Evolutionary conservation across 2,888 invertebrate species (phyloP), one percentile per base, ranked within the genome.

Genomic region (Odiellus spinosus): DNA sequence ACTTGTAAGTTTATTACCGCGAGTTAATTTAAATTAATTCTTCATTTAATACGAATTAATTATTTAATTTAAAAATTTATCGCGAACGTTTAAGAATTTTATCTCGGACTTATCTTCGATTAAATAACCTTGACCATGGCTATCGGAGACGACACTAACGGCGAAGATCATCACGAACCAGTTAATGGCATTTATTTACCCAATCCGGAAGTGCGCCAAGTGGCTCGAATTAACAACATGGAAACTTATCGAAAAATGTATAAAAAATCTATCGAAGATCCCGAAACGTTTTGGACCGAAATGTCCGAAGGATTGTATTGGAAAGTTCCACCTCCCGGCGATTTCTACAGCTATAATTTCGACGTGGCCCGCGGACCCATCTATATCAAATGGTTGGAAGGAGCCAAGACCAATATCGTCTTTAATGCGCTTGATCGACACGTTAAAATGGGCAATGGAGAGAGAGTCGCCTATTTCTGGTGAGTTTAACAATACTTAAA

Each of bases 401-500:
- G 90, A 11, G 86, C 86, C 3, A 78, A 81, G 33, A 95, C 95
- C 33, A 98, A 98, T 67, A 77, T 96, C 54, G 87, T 86, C 64
- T 96, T 88, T 69, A 98, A 98, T 71, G 73, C 87, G 44, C 71
- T 98, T 58, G 96, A 98, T 68, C 76, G 84, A 53, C 85, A 90
- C 66, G 78, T 98, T 46, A 76, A 82, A 60, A 82, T 79, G 57
- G 91, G 91, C 14, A 70, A 80, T 53, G 93, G 88, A 33, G 85
- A 91, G 60, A 85, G 81, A 65, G 75, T 93, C 54, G 93, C 93
- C 12, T 95, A 80, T 69, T 90, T 85, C 65, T 95, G 93, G 93
- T 93, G 70, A 79, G 82, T 71, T 17, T 8, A 12, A 19, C 18
- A 14, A 15, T 26, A 18, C 3, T 26, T 26, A 19, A 17, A 32